Percentiles rank a stretch among this genome's conserved stretches.
phyloP scores from a whole-genome alignment of 1,140 invertebrate genomes.

The Zaprionus taronus region DNA sequence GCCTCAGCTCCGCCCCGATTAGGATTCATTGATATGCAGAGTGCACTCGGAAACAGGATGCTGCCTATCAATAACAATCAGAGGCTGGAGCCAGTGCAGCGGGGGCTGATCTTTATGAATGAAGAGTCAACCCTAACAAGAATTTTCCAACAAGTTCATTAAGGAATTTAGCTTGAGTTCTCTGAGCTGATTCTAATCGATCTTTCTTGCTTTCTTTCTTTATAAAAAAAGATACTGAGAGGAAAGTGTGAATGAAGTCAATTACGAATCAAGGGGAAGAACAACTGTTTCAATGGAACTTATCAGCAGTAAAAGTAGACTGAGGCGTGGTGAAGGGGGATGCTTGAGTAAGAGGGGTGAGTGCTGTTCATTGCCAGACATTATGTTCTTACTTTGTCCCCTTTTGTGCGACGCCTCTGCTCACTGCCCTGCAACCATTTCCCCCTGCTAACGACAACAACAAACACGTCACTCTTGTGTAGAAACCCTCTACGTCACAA shows the following conservation, averaged over 20 bases:
- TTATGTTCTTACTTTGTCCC: not conserved
- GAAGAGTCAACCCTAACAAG: constrained; percentile 34
- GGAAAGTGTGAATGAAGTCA: constrained; percentile 74
- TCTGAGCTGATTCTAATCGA: constrained; percentile 69
- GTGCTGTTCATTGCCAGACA: not conserved
- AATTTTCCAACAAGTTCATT: constrained; percentile 69
- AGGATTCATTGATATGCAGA: constrained; percentile 62
- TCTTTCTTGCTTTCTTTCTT: constrained; percentile 47
- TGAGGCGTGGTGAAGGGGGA: constrained; percentile 2
- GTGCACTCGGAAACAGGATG: constrained; percentile 72
- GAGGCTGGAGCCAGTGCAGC: constrained; percentile 38
- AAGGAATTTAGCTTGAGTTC: constrained; percentile 36
- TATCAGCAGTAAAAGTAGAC: constrained; percentile 17
- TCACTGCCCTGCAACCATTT: constrained; percentile 11
- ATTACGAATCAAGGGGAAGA: constrained; percentile 52
- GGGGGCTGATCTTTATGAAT: constrained; percentile 50
- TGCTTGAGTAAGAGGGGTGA: not conserved
- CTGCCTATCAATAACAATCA: constrained; percentile 75
- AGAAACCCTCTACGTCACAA: constrained; percentile 13
- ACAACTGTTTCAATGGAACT: constrained; percentile 53
- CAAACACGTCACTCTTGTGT: constrained; percentile 45
- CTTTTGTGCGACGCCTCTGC: constrained; percentile 17
- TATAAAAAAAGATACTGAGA: constrained; percentile 39
- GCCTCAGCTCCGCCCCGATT: constrained; percentile 16
- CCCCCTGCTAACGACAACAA: constrained; percentile 18